Evolutionary conservation across 1,140 invertebrate genomes (phyloP), one percentile per base, ranked within the genome.

Genomic region (Temnothorax longispinosus): DNA sequence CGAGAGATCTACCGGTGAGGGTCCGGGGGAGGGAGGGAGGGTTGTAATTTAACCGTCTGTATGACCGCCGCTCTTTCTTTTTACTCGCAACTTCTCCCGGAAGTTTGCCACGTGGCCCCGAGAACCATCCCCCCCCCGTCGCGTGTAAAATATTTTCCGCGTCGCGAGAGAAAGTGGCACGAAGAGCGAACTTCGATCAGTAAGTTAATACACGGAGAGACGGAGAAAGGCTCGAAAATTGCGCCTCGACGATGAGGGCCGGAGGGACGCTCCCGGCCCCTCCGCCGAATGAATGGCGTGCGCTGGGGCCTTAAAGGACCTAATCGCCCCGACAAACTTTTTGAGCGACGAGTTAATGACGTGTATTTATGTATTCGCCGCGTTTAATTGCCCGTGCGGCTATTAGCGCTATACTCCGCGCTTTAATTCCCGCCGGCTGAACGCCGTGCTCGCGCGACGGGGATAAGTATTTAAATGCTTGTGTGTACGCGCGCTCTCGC

Each of bases 311-410:
- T 84, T 27, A 56, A 85, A 86, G 71, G 82, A 60, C 89, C 89
- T 93, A 92, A 93, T 92, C 88, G 92, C 58, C 78, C 87, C 67
- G 89, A 56, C 38, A 58, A 71, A 72, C 75, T 88, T 91, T 94
- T 93, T 93, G 93, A 93, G 88, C 88, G 67, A 86, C 91, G 89
- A 93, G 92, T 92, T 93, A 93, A 94, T 90, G 93, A 92, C 93
- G 90, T 87, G 92, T 93, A 94, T 93, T 94, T 94, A 93, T 91
- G 91, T 90, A 89, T 93, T 91, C 87, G 89, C 85, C 91, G 87
- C 87, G 91, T 92, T 92, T 93, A 94, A 94, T 94, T 93, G 89
- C 89, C 88, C 82, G 88, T 90, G 80, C 75, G 52, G 60, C 90
- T 90, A 93, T 94, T 93, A 93, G 89, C 41, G 78, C 52, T 27